phyloP scores from a whole-genome alignment of 2,888 invertebrate species.

The Branchellion lobata region DNA sequence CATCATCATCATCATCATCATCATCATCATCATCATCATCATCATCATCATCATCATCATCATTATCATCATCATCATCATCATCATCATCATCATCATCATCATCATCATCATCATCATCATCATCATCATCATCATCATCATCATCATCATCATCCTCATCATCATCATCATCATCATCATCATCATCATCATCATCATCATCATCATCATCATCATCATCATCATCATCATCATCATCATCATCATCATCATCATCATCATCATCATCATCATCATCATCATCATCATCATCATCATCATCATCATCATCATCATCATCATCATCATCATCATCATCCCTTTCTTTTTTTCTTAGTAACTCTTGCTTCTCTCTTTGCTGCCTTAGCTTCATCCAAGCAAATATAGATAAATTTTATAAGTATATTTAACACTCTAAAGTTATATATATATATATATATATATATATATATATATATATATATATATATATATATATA shows the following conservation, averaged over 20 bases:
- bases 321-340: background rate
- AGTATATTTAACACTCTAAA: no score
- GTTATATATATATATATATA: no score
- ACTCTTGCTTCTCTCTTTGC: no score
- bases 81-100: slow-evolving; percentile 24
- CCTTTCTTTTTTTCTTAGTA: no score
- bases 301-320: slow-evolving; percentile 38
- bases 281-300: slow-evolving; percentile 33
- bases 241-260: slow-evolving; percentile 22
- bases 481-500: no score
- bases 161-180: slow-evolving; percentile 18
- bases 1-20: slow-evolving; percentile 13
- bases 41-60: slow-evolving; percentile 15
- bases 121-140: slow-evolving; percentile 11
- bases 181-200: background rate
- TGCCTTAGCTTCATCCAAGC: no score
- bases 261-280: slow-evolving; percentile 28
- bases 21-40: background rate
- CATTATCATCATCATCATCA: background rate
- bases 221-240: slow-evolving; percentile 39
- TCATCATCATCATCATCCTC: slow-evolving; percentile 11
- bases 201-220: slow-evolving; percentile 16
- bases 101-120: slow-evolving; percentile 23
- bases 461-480: no score
- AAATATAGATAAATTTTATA: no score